Conservation (phyloP, 2,888 invertebrate genomes). For the Epirrhoe alternata region DNA sequence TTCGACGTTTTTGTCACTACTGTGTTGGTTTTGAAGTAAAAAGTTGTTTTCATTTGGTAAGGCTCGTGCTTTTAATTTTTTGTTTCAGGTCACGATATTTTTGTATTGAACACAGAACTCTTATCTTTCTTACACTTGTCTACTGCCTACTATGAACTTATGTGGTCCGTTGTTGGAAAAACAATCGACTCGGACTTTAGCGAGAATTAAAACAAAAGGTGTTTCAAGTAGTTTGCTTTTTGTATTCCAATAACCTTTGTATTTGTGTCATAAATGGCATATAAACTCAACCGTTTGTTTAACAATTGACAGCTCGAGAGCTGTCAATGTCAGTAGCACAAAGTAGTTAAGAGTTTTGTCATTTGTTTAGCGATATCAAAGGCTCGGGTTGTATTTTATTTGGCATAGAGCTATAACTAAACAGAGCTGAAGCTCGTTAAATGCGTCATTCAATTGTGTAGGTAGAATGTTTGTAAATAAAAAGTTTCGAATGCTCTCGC, state of each 20-base stretch:
- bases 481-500: not conserved
- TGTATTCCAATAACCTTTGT: too few species aligned
- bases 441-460: not conserved
- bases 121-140: too few species aligned
- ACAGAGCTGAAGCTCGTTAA: not conserved
- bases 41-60: constrained; percentile 50
- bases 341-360: constrained; percentile 47
- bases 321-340: constrained; percentile 38
- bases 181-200: too few species aligned
- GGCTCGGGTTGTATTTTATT: constrained; percentile 41
- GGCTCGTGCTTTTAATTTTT: constrained; percentile 54
- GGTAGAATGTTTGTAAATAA: not conserved
- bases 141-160: too few species aligned
- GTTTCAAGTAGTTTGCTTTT: too few species aligned
- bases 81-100: constrained; percentile 33
- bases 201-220: not conserved
- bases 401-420: constrained; percentile 15
- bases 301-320: constrained; percentile 23
- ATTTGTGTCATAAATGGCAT: too few species aligned
- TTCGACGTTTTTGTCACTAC: constrained; percentile 54
- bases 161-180: too few species aligned
- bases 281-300: constrained; percentile 7
- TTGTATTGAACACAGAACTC: not conserved
- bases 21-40: constrained; percentile 61
- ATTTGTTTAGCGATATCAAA: constrained; percentile 48